These are phyloP conservation scores for Drosophila sp. DNA, from an alignment of 1,140 invertebrate genomes.

Conservation along the genomic window DNA sequence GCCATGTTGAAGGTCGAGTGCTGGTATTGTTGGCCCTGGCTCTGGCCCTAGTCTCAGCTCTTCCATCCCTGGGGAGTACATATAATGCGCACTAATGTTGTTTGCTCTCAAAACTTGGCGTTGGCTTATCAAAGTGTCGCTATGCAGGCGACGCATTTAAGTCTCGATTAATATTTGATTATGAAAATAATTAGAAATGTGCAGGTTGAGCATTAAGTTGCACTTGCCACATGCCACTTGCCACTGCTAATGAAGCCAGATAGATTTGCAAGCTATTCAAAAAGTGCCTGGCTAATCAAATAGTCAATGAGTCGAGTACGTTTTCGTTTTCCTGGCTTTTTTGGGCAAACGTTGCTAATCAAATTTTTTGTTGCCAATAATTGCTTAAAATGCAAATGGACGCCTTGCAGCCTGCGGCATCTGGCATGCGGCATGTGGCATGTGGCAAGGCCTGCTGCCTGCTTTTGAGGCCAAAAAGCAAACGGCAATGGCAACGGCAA, in stretches of 20 bases:
- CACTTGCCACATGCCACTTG: slow-evolving; percentile 27
- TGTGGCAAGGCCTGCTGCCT: slow-evolving; percentile 1
- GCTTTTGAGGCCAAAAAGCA: slow-evolving; percentile 36
- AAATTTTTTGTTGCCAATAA: slow-evolving; percentile 76
- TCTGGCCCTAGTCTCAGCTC: not conserved
- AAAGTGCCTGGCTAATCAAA: slow-evolving; percentile 54
- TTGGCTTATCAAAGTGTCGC: slow-evolving; percentile 57
- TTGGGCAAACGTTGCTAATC: slow-evolving; percentile 65
- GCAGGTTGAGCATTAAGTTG: slow-evolving; percentile 26
- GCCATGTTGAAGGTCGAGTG: slow-evolving; percentile 54
- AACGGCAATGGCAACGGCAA: slow-evolving; percentile 60
- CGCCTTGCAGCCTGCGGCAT: slow-evolving; percentile 45
- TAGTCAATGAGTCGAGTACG: slow-evolving; percentile 61
- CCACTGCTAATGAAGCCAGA: slow-evolving; percentile 47
- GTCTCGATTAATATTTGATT: slow-evolving; percentile 76
- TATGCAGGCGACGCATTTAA: slow-evolving; percentile 38
- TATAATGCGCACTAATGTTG: slow-evolving; percentile 83
- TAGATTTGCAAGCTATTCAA: not conserved
- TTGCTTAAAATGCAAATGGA: slow-evolving; percentile 82
- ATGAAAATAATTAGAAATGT: slow-evolving; percentile 74
- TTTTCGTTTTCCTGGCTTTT: slow-evolving; percentile 40
- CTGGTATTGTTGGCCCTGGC: slow-evolving; percentile 1
- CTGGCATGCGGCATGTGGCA: slow-evolving; percentile 18
- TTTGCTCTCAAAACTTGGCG: slow-evolving; percentile 56
- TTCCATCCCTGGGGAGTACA: slow-evolving; percentile 49